Percentiles rank a stretch among this genome's conserved stretches.
phyloP scores from a whole-genome alignment of 2,888 invertebrate species.

The Ephialtes manifestator region DNA sequence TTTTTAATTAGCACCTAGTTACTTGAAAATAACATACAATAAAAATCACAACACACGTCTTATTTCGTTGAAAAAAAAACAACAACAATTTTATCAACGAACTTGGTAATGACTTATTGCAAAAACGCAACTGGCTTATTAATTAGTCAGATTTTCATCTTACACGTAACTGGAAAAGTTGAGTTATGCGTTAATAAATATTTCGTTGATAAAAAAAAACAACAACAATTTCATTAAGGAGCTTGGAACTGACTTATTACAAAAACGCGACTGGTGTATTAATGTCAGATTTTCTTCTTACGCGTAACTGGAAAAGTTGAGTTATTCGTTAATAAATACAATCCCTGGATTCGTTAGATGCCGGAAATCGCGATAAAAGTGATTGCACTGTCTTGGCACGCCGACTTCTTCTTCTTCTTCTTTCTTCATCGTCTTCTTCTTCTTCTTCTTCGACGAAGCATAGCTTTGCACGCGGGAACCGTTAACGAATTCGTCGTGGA shows the following conservation, averaged over 20 bases:
- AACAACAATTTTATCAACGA: no score
- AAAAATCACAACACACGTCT: no score
- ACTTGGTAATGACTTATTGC: neutral
- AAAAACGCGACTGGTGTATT: neutral
- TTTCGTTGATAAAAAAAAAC: no score
- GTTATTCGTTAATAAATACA: conserved; percentile 61
- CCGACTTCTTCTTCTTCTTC: conserved; percentile 43
- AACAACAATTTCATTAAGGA: no score
- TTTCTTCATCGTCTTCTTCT: conserved; percentile 60
- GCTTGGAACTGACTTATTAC: neutral
- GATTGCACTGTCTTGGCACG: conserved; percentile 31
- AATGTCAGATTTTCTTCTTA: neutral
- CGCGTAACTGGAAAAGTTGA: neutral
- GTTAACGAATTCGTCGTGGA: conserved; percentile 68
- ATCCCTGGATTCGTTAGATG: conserved; percentile 60
- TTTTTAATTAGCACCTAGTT: no score
- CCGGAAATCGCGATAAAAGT: conserved; percentile 65
- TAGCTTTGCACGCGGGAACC: conserved; percentile 60
- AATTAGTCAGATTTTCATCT: neutral
- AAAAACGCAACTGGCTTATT: neutral
- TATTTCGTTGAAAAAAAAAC: no score
- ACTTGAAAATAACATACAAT: no score
- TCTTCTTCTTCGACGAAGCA: conserved; percentile 37
- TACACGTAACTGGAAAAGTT: neutral
- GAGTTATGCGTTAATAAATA: conserved; percentile 61